Conservation (phyloP, 2,797 vertebrate species). For the Fringilla coelebs region DNA sequence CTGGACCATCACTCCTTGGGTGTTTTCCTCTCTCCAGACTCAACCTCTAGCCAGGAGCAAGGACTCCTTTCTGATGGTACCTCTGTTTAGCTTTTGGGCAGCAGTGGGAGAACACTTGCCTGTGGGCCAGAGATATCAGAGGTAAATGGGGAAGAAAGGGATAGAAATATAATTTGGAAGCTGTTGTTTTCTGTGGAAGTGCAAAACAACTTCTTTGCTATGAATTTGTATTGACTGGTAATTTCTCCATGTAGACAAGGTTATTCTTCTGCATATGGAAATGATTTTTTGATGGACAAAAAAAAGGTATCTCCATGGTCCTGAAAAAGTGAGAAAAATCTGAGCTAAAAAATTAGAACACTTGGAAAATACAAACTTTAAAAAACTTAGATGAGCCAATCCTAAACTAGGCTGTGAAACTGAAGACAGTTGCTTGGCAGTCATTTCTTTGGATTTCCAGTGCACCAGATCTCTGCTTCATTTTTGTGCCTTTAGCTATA, state of each 20-base stretch:
- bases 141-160: neutral
- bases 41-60: neutral
- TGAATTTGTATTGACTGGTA: neutral
- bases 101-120: fast-evolving
- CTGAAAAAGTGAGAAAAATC: neutral
- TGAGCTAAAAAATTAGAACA: neutral
- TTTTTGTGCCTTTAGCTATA: neutral
- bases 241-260: neutral
- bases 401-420: neutral
- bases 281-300: neutral
- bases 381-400: neutral
- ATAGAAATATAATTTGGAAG: neutral
- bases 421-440: neutral
- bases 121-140: neutral
- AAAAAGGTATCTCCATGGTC: neutral
- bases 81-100: neutral
- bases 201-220: neutral
- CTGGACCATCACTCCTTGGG: fast-evolving
- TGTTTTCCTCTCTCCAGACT: fast-evolving
- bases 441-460: neutral
- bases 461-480: neutral
- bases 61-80: neutral
- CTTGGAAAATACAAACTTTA: neutral
- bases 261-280: neutral
- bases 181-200: neutral